Evolutionary conservation across 92 coral and sea anemone genomes (phyloP).

Genomic region (Hydrozoanthus gracilis): DNA sequence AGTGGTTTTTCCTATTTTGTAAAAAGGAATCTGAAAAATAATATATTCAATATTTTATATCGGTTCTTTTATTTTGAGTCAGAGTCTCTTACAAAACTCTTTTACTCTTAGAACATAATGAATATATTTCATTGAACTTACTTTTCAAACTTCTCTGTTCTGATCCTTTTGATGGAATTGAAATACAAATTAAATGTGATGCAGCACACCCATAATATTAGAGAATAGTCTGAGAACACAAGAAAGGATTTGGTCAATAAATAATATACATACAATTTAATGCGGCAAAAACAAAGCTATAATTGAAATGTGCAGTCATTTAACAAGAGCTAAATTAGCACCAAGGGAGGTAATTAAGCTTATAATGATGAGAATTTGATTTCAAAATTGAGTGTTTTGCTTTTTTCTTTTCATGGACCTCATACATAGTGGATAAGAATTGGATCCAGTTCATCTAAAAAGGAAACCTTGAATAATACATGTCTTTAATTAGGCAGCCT

Average conservation of each 20-base stretch:
- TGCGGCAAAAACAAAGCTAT: neutral
- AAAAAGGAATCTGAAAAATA: too few species aligned
- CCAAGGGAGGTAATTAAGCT: neutral
- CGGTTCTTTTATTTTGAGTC: too few species aligned
- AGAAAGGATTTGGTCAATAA: neutral
- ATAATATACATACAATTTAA: neutral
- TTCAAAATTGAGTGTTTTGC: too few species aligned
- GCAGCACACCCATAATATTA: conserved; percentile 93
- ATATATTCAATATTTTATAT: too few species aligned
- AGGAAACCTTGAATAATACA: too few species aligned
- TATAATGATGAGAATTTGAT: neutral
- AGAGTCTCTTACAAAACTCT: neutral
- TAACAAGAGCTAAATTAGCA: too few species aligned
- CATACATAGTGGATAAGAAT: too few species aligned
- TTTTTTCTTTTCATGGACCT: too few species aligned
- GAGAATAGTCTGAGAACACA: conserved; percentile 71
- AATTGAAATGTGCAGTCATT: neutral
- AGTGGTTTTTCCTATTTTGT: too few species aligned
- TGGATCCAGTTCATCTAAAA: too few species aligned
- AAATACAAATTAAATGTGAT: conserved; percentile 95
- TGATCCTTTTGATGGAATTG: conserved; percentile 84
- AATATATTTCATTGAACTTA: conserved; percentile 45
- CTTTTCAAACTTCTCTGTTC: conserved; percentile 94
- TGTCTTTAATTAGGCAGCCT: too few species aligned
- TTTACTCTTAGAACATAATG: too few species aligned